Conservation (phyloP, 2,797 vertebrate genomes). For the Microchirus variegatus region DNA sequence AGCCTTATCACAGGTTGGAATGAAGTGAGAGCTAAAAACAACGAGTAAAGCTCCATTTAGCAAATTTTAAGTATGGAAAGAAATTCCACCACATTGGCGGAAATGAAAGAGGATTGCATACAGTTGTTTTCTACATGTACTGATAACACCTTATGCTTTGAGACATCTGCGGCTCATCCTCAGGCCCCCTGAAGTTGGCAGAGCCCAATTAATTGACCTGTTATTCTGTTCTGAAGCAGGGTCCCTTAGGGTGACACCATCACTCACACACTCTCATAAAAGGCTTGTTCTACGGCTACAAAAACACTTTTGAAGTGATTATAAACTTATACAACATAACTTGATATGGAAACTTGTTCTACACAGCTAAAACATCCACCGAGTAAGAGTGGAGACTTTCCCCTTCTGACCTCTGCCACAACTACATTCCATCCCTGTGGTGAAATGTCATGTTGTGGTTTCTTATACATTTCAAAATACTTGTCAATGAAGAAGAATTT, state of each 20-base stretch:
- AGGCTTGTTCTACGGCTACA: too few species aligned
- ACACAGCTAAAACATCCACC: conserved; percentile 33
- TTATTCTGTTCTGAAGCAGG: too few species aligned
- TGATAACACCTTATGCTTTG: neutral
- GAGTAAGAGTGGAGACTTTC: conserved; percentile 27
- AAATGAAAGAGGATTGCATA: neutral
- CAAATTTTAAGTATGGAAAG: conserved; percentile 2
- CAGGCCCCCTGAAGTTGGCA: neutral
- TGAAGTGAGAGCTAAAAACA: neutral
- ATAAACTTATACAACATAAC: neutral
- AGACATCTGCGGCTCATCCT: conserved; percentile 14
- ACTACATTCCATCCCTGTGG: conserved; percentile 15
- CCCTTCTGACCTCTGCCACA: conserved; percentile 33
- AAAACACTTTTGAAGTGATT: too few species aligned
- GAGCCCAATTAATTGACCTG: neutral
- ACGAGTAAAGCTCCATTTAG: neutral
- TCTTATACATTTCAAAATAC: too few species aligned
- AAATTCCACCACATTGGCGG: neutral
- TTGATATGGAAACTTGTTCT: conserved; percentile 32
- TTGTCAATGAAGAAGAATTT: too few species aligned
- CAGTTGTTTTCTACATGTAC: too few species aligned
- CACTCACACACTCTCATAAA: too few species aligned
- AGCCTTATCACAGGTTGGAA: conserved; percentile 13
- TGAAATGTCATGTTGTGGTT: neutral
- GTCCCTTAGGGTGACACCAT: too few species aligned